Conservation (phyloP, 2,888 invertebrate genomes). For the Pachliopta kotzebuea region DNA sequence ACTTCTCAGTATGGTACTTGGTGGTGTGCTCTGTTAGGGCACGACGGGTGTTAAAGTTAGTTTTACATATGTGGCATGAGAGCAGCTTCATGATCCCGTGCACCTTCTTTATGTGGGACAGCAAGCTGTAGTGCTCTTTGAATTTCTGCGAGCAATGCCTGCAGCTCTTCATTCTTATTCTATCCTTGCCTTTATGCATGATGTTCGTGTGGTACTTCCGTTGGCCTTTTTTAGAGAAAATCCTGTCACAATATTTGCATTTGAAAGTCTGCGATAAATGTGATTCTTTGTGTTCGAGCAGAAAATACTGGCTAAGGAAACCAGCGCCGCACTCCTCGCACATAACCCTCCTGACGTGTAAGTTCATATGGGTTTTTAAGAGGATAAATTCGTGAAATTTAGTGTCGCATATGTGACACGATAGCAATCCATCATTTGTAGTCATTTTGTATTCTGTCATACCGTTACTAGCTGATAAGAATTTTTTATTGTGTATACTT, state of each 20-base stretch:
- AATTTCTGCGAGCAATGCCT: constrained; percentile 47
- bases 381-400: constrained; percentile 46
- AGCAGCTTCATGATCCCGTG: constrained; percentile 50
- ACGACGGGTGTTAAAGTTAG: constrained; percentile 43
- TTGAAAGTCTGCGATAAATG: constrained; percentile 42
- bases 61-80: constrained; percentile 48
- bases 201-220: constrained; percentile 64
- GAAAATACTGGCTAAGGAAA: constrained; percentile 48
- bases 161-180: constrained; percentile 46
- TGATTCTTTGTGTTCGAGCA: constrained; percentile 49
- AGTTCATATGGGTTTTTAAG: constrained; percentile 52
- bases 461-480: constrained; percentile 46
- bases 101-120: constrained; percentile 46
- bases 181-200: constrained; percentile 49
- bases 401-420: constrained; percentile 50
- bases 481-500: constrained; percentile 40
- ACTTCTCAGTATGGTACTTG: constrained; percentile 61
- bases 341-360: constrained; percentile 53
- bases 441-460: constrained; percentile 56
- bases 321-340: constrained; percentile 58
- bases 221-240: constrained; percentile 63
- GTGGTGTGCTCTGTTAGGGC: constrained; percentile 52
- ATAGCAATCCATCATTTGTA: constrained; percentile 39
- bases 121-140: constrained; percentile 53
- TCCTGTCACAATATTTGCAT: constrained; percentile 60